These are phyloP conservation scores for Ursus arctos DNA, from an alignment of 2,113 vertebrate genomes.

Conservation along the genomic window DNA sequence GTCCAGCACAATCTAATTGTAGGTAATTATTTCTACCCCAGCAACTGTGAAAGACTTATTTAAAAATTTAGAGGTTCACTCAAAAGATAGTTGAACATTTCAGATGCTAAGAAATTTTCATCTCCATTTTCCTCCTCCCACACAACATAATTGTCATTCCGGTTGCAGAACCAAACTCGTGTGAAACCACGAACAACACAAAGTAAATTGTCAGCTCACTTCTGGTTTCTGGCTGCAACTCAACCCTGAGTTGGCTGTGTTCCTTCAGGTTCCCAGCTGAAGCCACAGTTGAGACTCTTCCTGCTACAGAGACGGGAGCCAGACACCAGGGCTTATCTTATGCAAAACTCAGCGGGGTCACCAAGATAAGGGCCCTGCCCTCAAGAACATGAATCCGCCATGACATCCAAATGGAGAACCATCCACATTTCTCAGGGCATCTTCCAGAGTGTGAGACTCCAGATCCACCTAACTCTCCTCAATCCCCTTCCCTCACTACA, in stretches of 20 bases:
- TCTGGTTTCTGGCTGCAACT: background rate
- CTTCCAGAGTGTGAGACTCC: background rate
- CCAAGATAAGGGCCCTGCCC: background rate
- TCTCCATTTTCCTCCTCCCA: conserved; percentile 45
- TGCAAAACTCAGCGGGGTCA: background rate
- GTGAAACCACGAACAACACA: background rate
- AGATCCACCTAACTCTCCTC: background rate
- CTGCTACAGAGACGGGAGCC: background rate
- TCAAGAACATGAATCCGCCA: background rate
- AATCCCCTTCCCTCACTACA: background rate
- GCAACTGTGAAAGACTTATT: conserved; percentile 46
- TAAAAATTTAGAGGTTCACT: conserved; percentile 22
- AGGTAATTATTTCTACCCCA: conserved; percentile 30
- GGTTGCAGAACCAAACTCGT: conserved; percentile 19
- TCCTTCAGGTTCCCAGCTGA: background rate
- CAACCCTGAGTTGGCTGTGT: background rate
- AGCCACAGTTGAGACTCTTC: background rate
- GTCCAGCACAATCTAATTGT: conserved; percentile 17
- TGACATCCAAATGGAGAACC: background rate
- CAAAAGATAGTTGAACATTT: conserved; percentile 47
- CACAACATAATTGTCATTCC: conserved; percentile 40
- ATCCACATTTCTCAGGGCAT: background rate
- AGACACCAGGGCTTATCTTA: background rate
- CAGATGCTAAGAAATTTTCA: conserved; percentile 44
- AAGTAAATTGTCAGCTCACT: conserved; percentile 58